Evolutionary conservation across 2,888 invertebrate genomes (phyloP), one percentile per base, ranked within the genome.

Genomic region (Bellardia pandia): DNA sequence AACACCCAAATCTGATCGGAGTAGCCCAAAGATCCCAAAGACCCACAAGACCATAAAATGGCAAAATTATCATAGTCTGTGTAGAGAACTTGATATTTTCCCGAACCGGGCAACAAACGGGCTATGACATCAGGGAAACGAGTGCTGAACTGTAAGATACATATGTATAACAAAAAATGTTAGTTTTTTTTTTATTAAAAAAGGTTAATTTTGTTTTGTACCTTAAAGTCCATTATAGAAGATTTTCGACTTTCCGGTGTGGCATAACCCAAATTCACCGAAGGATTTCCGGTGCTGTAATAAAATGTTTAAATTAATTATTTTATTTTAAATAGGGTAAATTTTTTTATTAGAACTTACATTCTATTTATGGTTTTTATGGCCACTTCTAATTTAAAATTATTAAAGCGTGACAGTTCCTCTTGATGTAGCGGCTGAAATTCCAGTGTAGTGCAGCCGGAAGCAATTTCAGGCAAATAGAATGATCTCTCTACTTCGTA

Each of bases 401-500:
- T 95, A 89, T 95, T 94, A 60, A 91, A 91, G 85, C 90, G 90
- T 9, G 91, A 90, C 2, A 91, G 87, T 58, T 92, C 92, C 45
- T 91, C 91, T 72, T 90, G 90, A 82, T 89, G 91, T 16, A 91
- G 94, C 1, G 93, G 93, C 86, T 93, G 91, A 88, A 96, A 94
- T 90, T 95, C 94, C 53, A 97, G 92, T 88, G 95, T 95, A 1
- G 96, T 96, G 92, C 96, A 97, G 90, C 96, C 96, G 11, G 96
- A 95, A 0, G 96, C 94, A 62, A 96, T 94, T 94, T 97, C 96
- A 91, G 96, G 95, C 86, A 96, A 92, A 92, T 96, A 96, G 93
- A 97, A 97, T 0, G 96, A 96, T 64, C 96, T 94, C 92, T 97
- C 96, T 80, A 97, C 95, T 93, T 97, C 96, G 91, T 95, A 96